A percentile compares a stretch with the other conserved stretches of the same genome.
Evolutionary conservation across 2,797 vertebrate genomes (phyloP).

Genomic region (Loris lydekkerianus): DNA sequence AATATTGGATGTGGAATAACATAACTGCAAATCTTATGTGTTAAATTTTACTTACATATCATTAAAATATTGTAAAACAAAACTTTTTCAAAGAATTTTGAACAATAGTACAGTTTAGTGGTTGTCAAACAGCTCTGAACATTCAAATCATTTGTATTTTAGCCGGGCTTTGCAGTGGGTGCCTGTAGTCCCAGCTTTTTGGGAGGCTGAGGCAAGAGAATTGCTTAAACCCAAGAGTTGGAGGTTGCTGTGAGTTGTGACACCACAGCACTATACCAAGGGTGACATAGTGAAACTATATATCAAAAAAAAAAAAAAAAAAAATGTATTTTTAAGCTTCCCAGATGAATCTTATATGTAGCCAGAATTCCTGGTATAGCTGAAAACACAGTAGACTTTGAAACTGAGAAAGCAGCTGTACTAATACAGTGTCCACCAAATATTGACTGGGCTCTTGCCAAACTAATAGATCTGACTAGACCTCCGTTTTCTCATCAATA

Average conservation of each 20-base stretch:
- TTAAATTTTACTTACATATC: neutral
- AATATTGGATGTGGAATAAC: neutral
- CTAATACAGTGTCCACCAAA: neutral
- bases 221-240: too few species aligned
- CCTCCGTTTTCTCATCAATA: neutral
- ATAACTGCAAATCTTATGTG: neutral
- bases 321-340: neutral
- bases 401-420: neutral
- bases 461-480: neutral
- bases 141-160: neutral
- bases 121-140: neutral
- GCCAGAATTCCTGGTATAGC: neutral
- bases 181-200: too few species aligned
- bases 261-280: too few species aligned
- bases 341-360: neutral
- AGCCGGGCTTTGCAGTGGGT: too few species aligned
- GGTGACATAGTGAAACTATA: too few species aligned
- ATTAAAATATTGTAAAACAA: conserved; percentile 8
- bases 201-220: too few species aligned
- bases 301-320: too few species aligned
- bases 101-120: neutral
- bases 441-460: neutral
- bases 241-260: too few species aligned
- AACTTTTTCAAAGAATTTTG: neutral
- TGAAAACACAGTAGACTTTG: neutral